Base-by-base conservation (phyloP, 2,888 invertebrate species). In the Agrotis ipsilon region DNA sequence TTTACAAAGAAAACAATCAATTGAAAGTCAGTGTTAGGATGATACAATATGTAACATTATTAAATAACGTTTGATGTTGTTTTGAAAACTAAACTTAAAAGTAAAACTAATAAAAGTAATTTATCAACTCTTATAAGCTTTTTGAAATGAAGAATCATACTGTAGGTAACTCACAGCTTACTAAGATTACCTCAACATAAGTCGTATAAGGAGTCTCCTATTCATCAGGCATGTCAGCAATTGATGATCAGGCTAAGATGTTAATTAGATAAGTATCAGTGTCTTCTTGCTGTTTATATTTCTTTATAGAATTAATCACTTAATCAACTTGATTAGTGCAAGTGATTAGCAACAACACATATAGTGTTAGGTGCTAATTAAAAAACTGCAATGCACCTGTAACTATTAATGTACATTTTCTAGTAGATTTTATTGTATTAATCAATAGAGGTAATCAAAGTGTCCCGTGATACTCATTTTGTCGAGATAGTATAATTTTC, bases 271-370 rank as follows among this genome's bases (percentile, higher is more conserved):
- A 45, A 69, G 57, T 57, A 80, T 52, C 69, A n/a, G 57, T 64
- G 58, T 46, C 49, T 27, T 19, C 19, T 39, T 63, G 16, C 24
- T 64, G 51, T 19, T 51, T 48, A 64, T 27, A 5, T 19, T 46
- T 51, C 21, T 49, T 16, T 0, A 24, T 43, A 63, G n/a, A 54
- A 75, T 65, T 65, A 62, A 75, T 69, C 39, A 51, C 45, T 54
- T 75, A 68, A 80, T 80, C 52, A 80, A 75, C 45, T 46, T 77
- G 77, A 77, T 75, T 65, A 27, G 70, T 77, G 21, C 27, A 11
- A 39, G 62, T 61, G 45, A 61, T 75, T 64, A 68, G 48, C 46
- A 60, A 24, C 60, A 68, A 63, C 49, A 73, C 49, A 16, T 43
- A 39, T 49, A n/a, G 39, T n/a, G 69, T 74, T 74, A 76, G 62